A percentile compares a stretch with the other conserved stretches of the same genome.
Evolutionary conservation across 2,113 vertebrate species (phyloP).

Genomic region (Setophaga kirtlandii): DNA sequence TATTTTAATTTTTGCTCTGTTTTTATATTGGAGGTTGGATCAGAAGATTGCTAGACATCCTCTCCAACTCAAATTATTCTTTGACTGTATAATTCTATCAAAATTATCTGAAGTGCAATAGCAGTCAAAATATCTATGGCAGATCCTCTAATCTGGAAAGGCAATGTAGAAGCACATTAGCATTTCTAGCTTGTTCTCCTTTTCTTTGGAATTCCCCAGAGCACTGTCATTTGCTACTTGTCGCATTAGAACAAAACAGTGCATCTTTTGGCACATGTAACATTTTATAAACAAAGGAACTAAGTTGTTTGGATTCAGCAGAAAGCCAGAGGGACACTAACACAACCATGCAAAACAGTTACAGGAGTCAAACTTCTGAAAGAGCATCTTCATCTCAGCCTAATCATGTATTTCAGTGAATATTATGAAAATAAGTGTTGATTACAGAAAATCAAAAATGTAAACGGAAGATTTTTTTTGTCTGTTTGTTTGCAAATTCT

Average conservation of each 20-base stretch:
- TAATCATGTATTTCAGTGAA: not conserved
- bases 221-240: constrained; percentile 54
- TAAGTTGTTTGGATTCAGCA: constrained; percentile 3
- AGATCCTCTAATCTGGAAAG: not conserved
- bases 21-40: not conserved
- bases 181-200: not conserved
- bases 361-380: constrained; percentile 35
- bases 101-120: not conserved
- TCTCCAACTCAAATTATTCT: not conserved
- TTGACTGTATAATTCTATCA: not conserved
- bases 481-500: not conserved
- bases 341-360: constrained; percentile 29
- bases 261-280: constrained; percentile 34
- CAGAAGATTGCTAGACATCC: not conserved
- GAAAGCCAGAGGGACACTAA: constrained; percentile 50
- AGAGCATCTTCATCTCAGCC: constrained; percentile 21
- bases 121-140: not conserved
- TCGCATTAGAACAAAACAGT: constrained; percentile 37
- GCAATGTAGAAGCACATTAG: constrained; percentile 6
- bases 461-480: not conserved
- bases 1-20: not conserved
- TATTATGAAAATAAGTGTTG: constrained; percentile 8
- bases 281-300: constrained; percentile 56
- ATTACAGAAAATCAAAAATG: constrained; percentile 23
- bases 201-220: constrained; percentile 39